Evolutionary conservation across 2,797 vertebrate species (phyloP), one percentile per base, ranked within the genome.

Genomic region (Paratrypauchen microcephalus): DNA sequence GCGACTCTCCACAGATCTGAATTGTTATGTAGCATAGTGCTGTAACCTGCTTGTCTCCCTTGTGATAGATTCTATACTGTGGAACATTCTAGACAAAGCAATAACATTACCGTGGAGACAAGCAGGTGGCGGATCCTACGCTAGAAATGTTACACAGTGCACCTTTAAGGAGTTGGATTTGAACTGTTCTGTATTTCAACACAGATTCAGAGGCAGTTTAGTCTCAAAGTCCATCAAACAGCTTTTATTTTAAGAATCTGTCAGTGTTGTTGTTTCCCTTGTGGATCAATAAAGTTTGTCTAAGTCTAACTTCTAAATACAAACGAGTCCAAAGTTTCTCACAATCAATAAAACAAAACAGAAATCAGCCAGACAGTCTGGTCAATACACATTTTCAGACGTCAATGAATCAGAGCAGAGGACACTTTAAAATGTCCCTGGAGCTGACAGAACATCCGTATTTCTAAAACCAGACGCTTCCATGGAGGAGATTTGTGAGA

Each of bases 311-410:
- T 26, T n/a, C 36, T 62, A 12, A n/a, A 23, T 45, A 45, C n/a
- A 5, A 60, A 32, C 4, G 6, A 39, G n/a, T 50, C 26, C 24
- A 76, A 69, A 54, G 70, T 64, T 45, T 30, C 45, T 62, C 55
- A 73, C 48, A 32, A 60, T 75, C 68, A 66, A 69, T 32, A 63
- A 70, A 77, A 56, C 24, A 30, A 66, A 82, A 77, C 76, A 79
- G 76, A 71, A 68, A 68, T n/a, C 65, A 45, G 65, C 60, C 55
- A 70, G 65, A 61, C 69, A 65, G 45, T 28, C 64, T 21, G 70
- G 24, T 84, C 66, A 75, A 73, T 81, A 70, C 65, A 71, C 63
- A 72, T 32, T 65, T 7, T 0, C 9, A 28, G 19, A 56, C 66
- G 66, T 78, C 66, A 7, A 64, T 78, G 60, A 66, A 74, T 60